A percentile compares a stretch with the other conserved stretches of the same genome.
Conservation (phyloP, 1,140 invertebrate genomes). For the Daktulosphaira vitifoliae region DNA sequence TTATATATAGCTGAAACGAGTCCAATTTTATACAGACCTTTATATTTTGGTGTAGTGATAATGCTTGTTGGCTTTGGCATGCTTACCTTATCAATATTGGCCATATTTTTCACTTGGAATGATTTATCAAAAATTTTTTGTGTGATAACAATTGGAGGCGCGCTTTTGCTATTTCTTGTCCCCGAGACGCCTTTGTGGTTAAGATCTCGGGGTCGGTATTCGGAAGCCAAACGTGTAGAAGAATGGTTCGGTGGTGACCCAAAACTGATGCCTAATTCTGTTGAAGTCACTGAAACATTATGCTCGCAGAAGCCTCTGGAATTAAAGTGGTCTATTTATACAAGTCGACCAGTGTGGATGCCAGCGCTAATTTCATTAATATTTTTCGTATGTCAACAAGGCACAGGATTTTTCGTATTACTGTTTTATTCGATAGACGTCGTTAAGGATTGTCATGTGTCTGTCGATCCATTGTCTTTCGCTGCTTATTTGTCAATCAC, state of each 20-base stretch:
- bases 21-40: slow-evolving; percentile 38
- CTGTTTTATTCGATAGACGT: slow-evolving; percentile 65
- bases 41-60: slow-evolving; percentile 43
- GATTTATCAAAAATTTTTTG: slow-evolving; percentile 34
- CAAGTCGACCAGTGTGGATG: slow-evolving; percentile 46
- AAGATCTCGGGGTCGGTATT: slow-evolving; percentile 49
- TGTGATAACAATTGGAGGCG: slow-evolving; percentile 25
- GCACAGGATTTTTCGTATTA: slow-evolving; percentile 63
- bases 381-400: slow-evolving; percentile 61
- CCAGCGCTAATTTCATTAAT: slow-evolving; percentile 54
- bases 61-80: slow-evolving; percentile 48
- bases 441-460: slow-evolving; percentile 48
- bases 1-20: slow-evolving; percentile 41
- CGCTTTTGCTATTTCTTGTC: slow-evolving; percentile 51
- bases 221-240: slow-evolving; percentile 43
- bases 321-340: background rate
- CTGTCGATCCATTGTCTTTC: slow-evolving; percentile 57
- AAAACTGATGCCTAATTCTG: slow-evolving; percentile 39
- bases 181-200: slow-evolving; percentile 61
- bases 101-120: slow-evolving; percentile 43
- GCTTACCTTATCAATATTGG: slow-evolving; percentile 45
- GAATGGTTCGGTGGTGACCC: background rate
- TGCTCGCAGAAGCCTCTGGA: slow-evolving; percentile 47
- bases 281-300: slow-evolving; percentile 48
- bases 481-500: slow-evolving; percentile 65